phyloP scores from a whole-genome alignment of 1,140 invertebrate genomes.

The Polypedilum vanderplanki region DNA sequence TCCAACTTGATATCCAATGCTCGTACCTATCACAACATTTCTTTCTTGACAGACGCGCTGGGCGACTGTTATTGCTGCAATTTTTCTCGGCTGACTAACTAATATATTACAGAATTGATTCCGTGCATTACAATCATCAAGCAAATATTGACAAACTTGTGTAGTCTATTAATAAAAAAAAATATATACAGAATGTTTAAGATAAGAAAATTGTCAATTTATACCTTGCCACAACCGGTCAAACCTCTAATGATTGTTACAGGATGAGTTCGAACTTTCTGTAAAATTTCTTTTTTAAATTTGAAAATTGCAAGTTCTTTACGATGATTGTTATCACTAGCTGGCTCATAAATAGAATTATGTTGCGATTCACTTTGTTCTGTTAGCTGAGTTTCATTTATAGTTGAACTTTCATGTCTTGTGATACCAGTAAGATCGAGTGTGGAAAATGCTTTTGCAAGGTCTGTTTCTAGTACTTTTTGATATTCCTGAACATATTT shows the following conservation, averaged over 20 bases:
- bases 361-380: no score
- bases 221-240: slow-evolving; percentile 63
- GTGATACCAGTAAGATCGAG: no score
- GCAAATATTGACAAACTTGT: slow-evolving; percentile 81
- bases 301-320: neutral
- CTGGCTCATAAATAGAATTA: no score
- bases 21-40: slow-evolving; percentile 62
- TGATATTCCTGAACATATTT: no score
- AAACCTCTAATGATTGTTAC: slow-evolving; percentile 80
- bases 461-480: no score
- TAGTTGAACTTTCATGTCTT: no score
- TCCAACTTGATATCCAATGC: slow-evolving; percentile 80
- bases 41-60: slow-evolving; percentile 70
- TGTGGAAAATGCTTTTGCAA: no score
- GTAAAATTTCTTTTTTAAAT: slow-evolving; percentile 47
- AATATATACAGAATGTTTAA: no score
- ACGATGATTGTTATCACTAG: neutral
- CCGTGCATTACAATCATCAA: slow-evolving; percentile 60
- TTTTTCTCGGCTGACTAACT: slow-evolving; percentile 79
- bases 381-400: no score
- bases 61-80: slow-evolving; percentile 77
- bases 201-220: no score
- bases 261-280: slow-evolving; percentile 57
- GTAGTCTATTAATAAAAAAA: slow-evolving; percentile 61
- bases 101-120: slow-evolving; percentile 68